Base-by-base conservation (phyloP, 2,888 invertebrate genomes). In the Eilema griseolum region DNA sequence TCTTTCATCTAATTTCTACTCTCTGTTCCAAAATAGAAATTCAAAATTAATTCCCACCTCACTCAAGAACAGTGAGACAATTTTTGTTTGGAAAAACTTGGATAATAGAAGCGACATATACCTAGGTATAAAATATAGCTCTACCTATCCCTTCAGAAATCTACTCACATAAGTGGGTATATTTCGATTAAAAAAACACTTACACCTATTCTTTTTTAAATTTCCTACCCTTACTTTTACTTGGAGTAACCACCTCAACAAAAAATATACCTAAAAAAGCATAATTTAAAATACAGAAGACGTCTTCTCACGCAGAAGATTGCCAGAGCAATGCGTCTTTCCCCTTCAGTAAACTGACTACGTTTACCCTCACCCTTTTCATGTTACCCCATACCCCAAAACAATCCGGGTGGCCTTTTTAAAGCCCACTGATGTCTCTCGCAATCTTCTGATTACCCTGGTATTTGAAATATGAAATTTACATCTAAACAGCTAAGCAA, bases 401-500 rank as follows among this genome's bases (percentile, higher is more conserved):
- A 81, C 79, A 75, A 76, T 80, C 72, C 78, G 86, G 86, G 86
- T 86, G 88, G 89, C 85, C 86, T 91, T 93, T 94, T 94, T 92
- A 92, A 91, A 89, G 83, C 84, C 87, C 88, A 84, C 85, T 85
- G 85, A 91, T 87, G 89, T 92, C 86, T 83, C 87, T 85, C 83
- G 84, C 86, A 73, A 73, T 61, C 72, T 69, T 72, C 87, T 86
- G 87, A 86, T 83, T 83, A 83, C 76, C 67, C 81, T 79, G 77
- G 89, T 86, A 89, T 86, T 87, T 84, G 90, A 93, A 92, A 91
- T 90, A 86, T 88, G 77, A 88, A 90, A 88, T 91, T 86, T 83
- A 83, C 85, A 73, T 71, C 74, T 56, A 72, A 70, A 70, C 71
- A 10, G 23, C 46, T 76, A 80, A 68, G 31, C 76, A 62, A 88